These are phyloP conservation scores for Parauchenoglanis punctatus DNA, from an alignment of 2,797 vertebrate species.

Conservation along the genomic window DNA sequence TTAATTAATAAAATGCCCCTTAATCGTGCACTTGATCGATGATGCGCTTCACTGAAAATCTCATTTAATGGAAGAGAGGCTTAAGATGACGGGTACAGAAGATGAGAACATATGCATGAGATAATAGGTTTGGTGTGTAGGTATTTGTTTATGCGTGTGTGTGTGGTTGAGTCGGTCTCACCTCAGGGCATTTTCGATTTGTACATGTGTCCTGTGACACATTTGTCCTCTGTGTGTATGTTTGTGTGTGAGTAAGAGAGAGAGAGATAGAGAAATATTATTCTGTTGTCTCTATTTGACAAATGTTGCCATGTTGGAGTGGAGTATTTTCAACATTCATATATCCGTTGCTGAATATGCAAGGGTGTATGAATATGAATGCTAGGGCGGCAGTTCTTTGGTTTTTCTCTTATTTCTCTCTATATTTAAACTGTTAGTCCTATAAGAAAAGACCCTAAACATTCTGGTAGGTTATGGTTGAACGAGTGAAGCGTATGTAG, in stretches of 20 bases:
- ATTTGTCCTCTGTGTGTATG: conserved; percentile 38
- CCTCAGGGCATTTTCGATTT: conserved; percentile 61
- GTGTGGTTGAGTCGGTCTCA: conserved; percentile 32
- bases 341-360: conserved; percentile 20
- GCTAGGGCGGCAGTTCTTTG: background rate
- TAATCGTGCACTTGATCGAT: background rate
- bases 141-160: background rate
- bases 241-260: background rate
- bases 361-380: background rate
- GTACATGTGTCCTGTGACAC: conserved; percentile 45
- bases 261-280: background rate
- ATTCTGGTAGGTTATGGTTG: no score
- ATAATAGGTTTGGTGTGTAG: conserved; percentile 18
- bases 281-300: conserved; percentile 30
- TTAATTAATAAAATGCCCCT: background rate
- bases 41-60: background rate
- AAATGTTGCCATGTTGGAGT: conserved; percentile 18
- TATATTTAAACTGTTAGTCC: background rate
- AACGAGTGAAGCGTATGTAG: background rate
- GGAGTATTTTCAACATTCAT: conserved; percentile 41
- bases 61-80: conserved; percentile 17
- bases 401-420: background rate
- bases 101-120: background rate
- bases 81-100: conserved; percentile 29
- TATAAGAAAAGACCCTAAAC: background rate